Evolutionary conservation across 2,888 invertebrate species (phyloP).

Genomic region (Tanytarsus gracilentus): DNA sequence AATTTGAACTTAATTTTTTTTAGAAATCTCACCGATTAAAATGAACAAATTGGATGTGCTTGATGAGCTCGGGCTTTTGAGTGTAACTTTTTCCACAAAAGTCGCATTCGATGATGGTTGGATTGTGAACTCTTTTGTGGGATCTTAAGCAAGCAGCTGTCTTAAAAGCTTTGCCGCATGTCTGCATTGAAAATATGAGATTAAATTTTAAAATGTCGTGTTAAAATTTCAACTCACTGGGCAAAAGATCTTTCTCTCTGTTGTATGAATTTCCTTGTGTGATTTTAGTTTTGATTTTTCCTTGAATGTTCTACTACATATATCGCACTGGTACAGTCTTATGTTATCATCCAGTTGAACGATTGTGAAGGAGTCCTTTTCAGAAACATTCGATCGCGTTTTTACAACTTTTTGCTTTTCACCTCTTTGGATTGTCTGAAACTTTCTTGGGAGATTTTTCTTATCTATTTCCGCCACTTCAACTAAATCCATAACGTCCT

Average conservation of each 20-base stretch:
- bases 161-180: constrained; percentile 12
- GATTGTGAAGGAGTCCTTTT: not conserved
- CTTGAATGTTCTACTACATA: constrained; percentile 6
- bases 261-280: constrained; percentile 12
- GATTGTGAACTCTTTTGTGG: constrained; percentile 18
- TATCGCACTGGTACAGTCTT: constrained; percentile 1
- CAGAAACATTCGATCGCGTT: not conserved
- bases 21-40: too few relatives aligned
- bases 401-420: not conserved
- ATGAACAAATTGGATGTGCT: constrained; percentile 22
- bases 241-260: constrained; percentile 5
- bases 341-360: constrained; percentile 1
- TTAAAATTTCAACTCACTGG: constrained; percentile 1
- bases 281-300: not conserved
- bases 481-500: not conserved
- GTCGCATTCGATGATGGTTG: not conserved
- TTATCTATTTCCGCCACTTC: not conserved
- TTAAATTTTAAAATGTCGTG: not conserved
- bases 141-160: constrained; percentile 6
- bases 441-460: not conserved
- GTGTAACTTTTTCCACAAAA: constrained; percentile 14
- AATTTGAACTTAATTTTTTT: too few relatives aligned
- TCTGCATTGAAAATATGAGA: not conserved
- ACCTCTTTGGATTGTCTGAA: not conserved
- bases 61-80: constrained; percentile 4